Evolutionary conservation across 2,888 invertebrate species (phyloP).

Genomic region (Ophion obscuratus): DNA sequence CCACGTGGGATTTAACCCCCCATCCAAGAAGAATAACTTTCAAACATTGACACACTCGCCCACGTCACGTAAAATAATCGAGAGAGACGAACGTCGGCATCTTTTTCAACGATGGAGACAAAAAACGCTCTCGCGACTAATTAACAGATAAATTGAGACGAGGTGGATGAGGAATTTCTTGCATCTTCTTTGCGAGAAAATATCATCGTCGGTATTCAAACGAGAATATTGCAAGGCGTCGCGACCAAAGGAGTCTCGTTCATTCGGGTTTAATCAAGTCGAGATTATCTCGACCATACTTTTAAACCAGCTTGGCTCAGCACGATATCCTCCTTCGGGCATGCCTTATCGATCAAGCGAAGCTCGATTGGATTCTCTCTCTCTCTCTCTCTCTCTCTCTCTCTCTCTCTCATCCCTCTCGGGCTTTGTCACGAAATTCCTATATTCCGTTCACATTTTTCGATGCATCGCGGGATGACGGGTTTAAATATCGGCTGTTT

Average conservation of each 20-base stretch:
- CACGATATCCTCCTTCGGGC: conserved; percentile 31
- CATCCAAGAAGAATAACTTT: background rate
- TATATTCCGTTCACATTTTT: conserved; percentile 14
- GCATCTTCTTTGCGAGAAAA: conserved; percentile 14
- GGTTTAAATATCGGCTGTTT: too few species aligned
- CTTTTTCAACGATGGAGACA: background rate
- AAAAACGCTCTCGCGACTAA: background rate
- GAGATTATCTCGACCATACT: conserved; percentile 50
- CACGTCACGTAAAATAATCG: background rate
- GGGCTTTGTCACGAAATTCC: conserved; percentile 19
- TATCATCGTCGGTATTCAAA: conserved; percentile 32
- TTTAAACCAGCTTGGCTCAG: conserved; percentile 56
- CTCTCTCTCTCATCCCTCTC: background rate
- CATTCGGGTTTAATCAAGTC: conserved; percentile 51
- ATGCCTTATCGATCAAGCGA: conserved; percentile 45
- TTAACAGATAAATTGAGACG: background rate
- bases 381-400: background rate
- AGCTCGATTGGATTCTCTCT: conserved; percentile 21
- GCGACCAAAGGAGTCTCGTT: conserved; percentile 25
- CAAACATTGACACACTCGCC: background rate
- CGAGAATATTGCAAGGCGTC: conserved; percentile 32
- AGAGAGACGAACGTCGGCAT: background rate
- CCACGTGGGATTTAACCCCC: background rate
- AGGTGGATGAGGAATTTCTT: background rate
- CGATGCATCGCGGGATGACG: too few species aligned